Percentiles rank a stretch among this genome's conserved stretches.
These are phyloP conservation scores for Calephelis perditalis DNA, from an alignment of 2,888 invertebrate species.

Conservation along the genomic window DNA sequence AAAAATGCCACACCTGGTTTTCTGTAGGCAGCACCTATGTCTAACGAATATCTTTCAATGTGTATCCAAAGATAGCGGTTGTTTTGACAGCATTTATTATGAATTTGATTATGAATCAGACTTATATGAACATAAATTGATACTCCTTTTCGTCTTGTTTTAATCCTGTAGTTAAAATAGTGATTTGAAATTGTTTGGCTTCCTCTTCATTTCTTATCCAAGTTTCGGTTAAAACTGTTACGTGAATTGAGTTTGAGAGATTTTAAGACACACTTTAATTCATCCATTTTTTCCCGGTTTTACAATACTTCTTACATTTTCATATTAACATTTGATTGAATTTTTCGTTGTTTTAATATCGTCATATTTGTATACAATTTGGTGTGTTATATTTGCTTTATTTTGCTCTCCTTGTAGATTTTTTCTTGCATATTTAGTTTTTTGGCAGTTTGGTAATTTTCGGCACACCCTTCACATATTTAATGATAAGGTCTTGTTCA, in stretches of 20 bases:
- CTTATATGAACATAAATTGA: constrained; percentile 18
- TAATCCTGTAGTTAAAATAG: constrained; percentile 15
- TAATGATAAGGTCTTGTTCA: constrained; percentile 13
- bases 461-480: constrained; percentile 1
- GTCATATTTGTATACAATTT: background rate
- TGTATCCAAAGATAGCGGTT: background rate
- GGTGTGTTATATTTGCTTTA: no score
- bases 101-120: constrained; percentile 14
- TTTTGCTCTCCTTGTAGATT: background rate
- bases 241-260: constrained; percentile 11
- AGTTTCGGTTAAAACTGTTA: constrained; percentile 16
- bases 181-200: constrained; percentile 12
- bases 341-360: constrained; percentile 2
- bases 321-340: constrained; percentile 12
- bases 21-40: background rate
- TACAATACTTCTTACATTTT: constrained; percentile 16
- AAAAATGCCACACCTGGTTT: background rate
- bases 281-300: constrained; percentile 16
- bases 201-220: constrained; percentile 15
- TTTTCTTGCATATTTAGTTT: background rate
- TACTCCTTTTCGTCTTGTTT: constrained; percentile 19
- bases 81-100: constrained; percentile 24
- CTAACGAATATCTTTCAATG: background rate
- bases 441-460: background rate
- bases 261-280: constrained; percentile 16